phyloP scores from a whole-genome alignment of 2,888 invertebrate species.

The Crepidodera aurea region DNA sequence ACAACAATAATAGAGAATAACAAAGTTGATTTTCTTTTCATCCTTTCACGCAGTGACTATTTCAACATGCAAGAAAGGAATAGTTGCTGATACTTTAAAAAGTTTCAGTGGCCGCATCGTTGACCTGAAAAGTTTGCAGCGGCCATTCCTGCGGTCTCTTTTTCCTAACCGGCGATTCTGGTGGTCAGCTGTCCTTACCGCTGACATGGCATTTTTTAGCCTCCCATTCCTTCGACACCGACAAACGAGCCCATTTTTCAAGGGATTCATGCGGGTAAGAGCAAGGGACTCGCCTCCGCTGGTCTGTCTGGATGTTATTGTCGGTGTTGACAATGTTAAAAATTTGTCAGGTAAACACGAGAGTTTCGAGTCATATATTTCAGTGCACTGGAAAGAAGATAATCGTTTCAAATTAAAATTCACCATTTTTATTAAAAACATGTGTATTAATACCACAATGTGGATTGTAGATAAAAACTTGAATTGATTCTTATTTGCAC shows the following conservation, averaged over 20 bases:
- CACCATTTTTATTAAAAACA: no score
- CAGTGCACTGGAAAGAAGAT: no score
- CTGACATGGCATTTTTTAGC: slow-evolving; percentile 54
- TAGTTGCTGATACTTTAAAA: slow-evolving; percentile 6
- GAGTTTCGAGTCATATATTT: no score
- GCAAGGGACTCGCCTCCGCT: slow-evolving; percentile 18
- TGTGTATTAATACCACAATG: no score
- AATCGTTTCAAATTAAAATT: no score
- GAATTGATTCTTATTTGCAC: no score
- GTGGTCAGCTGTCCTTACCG: slow-evolving; percentile 45
- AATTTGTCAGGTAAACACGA: no score
- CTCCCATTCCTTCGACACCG: slow-evolving; percentile 42
- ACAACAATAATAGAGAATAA: neutral
- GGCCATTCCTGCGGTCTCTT: neutral
- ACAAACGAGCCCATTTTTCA: slow-evolving; percentile 54
- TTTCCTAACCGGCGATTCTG: slow-evolving; percentile 23
- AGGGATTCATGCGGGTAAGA: slow-evolving; percentile 32
- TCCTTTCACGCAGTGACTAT: neutral
- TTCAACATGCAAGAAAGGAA: slow-evolving; percentile 4
- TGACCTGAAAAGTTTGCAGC: slow-evolving; percentile 7
- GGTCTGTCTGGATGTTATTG: slow-evolving; percentile 17
- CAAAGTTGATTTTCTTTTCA: neutral
- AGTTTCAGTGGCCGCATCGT: neutral
- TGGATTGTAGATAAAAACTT: no score
- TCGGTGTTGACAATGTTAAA: slow-evolving; percentile 16